Evolutionary conservation across 2,888 invertebrate genomes (phyloP).

Genomic region (Didymodactylos carnosus): DNA sequence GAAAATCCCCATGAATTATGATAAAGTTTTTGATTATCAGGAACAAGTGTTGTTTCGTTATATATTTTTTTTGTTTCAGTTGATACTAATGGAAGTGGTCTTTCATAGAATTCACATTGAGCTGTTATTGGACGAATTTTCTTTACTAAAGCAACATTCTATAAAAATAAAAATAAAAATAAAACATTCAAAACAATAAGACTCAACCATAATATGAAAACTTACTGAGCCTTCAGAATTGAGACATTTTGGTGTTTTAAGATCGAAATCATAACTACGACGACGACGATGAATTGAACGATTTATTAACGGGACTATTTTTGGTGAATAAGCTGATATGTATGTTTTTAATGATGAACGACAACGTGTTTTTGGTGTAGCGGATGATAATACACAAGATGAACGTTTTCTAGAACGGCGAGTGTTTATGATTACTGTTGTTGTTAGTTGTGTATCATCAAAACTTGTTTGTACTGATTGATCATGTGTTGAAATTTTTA

Average conservation of each 20-base stretch:
- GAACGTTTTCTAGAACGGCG: not conserved
- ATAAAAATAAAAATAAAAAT: not conserved
- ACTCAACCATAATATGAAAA: not conserved
- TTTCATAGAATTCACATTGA: too few relatives aligned
- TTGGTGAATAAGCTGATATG: not conserved
- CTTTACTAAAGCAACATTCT: not conserved
- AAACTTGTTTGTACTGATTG: not conserved
- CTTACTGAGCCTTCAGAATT: not conserved
- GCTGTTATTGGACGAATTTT: not conserved
- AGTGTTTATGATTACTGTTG: not conserved
- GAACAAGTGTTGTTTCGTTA: not conserved
- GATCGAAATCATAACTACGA: not conserved
- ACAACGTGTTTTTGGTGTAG: not conserved
- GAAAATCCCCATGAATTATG: too few relatives aligned
- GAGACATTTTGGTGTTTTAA: not conserved
- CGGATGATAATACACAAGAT: not conserved
- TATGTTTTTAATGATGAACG: not conserved
- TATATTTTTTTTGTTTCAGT: not conserved
- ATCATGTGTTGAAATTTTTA: not conserved
- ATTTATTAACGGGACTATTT: not conserved
- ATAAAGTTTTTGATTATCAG: not conserved
- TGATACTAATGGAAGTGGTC: not conserved
- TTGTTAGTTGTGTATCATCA: not conserved
- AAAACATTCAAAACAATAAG: not conserved
- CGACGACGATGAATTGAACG: not conserved